phyloP scores from a whole-genome alignment of 2,797 vertebrate genomes.

The Micromesistius poutassou region DNA sequence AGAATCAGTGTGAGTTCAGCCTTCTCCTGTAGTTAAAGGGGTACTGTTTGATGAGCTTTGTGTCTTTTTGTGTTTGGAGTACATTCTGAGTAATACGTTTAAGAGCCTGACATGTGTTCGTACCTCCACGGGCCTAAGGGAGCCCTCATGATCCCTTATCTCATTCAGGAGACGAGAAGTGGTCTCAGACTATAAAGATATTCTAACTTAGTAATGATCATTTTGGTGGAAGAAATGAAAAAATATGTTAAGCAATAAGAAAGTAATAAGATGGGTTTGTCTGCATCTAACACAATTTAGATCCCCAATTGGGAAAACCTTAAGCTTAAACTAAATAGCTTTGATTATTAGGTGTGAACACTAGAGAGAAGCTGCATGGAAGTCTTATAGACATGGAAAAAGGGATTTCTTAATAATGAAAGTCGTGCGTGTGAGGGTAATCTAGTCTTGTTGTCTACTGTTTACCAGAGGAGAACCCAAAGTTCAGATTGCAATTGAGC shows the following conservation, averaged over 20 bases:
- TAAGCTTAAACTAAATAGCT: background rate
- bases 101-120: background rate
- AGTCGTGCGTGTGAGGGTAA: background rate
- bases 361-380: background rate
- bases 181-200: background rate
- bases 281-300: background rate
- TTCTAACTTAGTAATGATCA: background rate
- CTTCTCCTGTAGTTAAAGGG: background rate
- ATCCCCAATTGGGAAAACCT: background rate
- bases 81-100: background rate
- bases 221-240: background rate
- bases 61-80: background rate
- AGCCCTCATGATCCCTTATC: background rate
- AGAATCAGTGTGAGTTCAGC: background rate
- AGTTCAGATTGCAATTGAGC: background rate
- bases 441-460: background rate
- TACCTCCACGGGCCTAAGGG: background rate
- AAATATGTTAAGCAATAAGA: background rate
- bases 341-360: background rate
- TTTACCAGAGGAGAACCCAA: background rate
- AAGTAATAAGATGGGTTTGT: background rate
- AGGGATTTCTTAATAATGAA: background rate
- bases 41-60: background rate
- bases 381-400: background rate
- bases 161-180: background rate